Conservation (phyloP, 2,888 invertebrate species). For the Smittia sp. region DNA sequence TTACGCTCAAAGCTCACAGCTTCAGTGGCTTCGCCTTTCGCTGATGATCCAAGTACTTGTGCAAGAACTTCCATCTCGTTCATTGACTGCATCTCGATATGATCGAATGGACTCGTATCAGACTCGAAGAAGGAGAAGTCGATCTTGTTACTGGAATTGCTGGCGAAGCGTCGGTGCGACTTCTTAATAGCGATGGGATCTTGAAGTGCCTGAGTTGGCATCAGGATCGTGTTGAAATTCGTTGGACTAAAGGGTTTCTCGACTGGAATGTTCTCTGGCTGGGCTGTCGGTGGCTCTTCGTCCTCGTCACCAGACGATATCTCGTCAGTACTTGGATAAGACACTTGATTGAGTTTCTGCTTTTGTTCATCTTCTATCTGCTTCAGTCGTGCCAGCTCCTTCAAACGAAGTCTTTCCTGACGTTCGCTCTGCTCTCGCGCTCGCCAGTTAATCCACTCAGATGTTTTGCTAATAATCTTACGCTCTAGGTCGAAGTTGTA, state of each 20-base stretch:
- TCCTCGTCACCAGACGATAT: conserved; percentile 54
- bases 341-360: conserved; percentile 60
- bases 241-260: conserved; percentile 42
- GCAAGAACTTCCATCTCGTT: conserved; percentile 90
- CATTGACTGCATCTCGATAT: conserved; percentile 85
- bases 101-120: conserved; percentile 91
- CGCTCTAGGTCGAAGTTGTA: conserved; percentile 74
- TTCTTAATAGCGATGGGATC: conserved; percentile 9
- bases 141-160: conserved; percentile 45
- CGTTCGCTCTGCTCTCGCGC: conserved; percentile 62
- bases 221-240: conserved; percentile 51
- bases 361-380: conserved; percentile 58
- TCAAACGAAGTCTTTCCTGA: conserved; percentile 59
- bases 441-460: conserved; percentile 67
- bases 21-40: neutral
- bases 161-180: conserved; percentile 42
- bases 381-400: conserved; percentile 59
- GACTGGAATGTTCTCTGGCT: conserved; percentile 39
- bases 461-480: conserved; percentile 68
- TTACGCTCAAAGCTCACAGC: conserved; percentile 30
- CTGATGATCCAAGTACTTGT: conserved; percentile 60
- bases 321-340: conserved; percentile 63
- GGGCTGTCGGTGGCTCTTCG: conserved; percentile 49
- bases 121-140: conserved; percentile 81
- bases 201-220: conserved; percentile 47